These are phyloP conservation scores for Silurus asotus DNA, from an alignment of 2,113 vertebrate species.

Conservation along the genomic window DNA sequence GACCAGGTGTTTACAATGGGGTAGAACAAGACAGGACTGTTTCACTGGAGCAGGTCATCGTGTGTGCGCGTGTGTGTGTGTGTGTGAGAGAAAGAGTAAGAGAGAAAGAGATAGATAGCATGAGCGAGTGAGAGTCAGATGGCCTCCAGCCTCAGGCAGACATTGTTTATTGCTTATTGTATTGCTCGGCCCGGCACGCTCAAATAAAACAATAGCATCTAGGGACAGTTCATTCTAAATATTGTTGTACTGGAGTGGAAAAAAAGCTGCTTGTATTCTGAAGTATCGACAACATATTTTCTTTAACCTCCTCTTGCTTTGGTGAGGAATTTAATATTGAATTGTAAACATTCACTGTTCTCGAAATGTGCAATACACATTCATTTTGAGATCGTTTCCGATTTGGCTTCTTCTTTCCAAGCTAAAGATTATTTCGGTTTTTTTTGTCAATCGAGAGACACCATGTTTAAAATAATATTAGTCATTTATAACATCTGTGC, in stretches of 20 bases:
- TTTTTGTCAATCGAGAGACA: neutral
- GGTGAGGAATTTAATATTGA: neutral
- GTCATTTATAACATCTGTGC: constrained; percentile 42
- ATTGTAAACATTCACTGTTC: neutral
- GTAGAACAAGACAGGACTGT: constrained; percentile 19
- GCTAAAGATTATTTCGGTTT: neutral
- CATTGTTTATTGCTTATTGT: constrained; percentile 48
- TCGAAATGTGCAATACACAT: neutral
- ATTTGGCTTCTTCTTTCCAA: too few species aligned
- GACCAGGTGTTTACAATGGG: constrained; percentile 10
- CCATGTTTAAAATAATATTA: constrained; percentile 29
- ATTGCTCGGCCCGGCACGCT: constrained; percentile 38
- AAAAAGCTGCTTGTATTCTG: constrained; percentile 40
- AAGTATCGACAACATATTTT: neutral
- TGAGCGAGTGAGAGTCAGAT: constrained; percentile 23
- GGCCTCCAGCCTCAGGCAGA: constrained; percentile 44
- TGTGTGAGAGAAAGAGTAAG: neutral
- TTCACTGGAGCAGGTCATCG: constrained; percentile 15
- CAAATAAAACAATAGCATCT: constrained; percentile 48
- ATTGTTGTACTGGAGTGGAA: constrained; percentile 31
- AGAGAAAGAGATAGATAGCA: constrained; percentile 8
- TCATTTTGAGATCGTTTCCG: neutral
- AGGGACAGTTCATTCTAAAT: constrained; percentile 45
- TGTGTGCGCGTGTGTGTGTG: constrained; percentile 7
- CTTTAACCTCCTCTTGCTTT: constrained; percentile 50